Base-by-base conservation (phyloP, 2,888 invertebrate species). In the Drosophila tripunctata region DNA sequence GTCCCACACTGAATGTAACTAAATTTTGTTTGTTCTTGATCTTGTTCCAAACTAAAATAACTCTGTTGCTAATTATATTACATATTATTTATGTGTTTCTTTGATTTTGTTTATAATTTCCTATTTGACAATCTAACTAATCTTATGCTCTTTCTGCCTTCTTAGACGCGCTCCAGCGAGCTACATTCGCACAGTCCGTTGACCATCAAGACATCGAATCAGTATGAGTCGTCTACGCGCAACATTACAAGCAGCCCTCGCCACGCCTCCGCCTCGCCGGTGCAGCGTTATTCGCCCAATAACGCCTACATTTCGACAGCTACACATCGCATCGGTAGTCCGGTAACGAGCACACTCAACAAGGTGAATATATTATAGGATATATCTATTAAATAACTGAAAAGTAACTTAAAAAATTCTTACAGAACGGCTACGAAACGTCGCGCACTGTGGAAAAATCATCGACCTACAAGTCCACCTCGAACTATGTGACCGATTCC, bases 231-330 rank as follows among this genome's bases (percentile, higher is more conserved):
- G 17, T 75, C 88, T 1, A 68, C 90, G 17, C 88, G 91, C 21
- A 90, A 89, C 50, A 47, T 90, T 1, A 88, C 75, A 40, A 67
- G 56, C 58, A 92, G 92, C 67, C 92, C 92, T 2, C 80, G 91
- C 5, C 90, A 89, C 45, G 81, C 88, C 61, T 87, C 91, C 2
- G 85, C 89, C 30, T 92, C 92, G 4, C 92, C 91, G 31, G 81
- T 90, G 50, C 90, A 89, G 36, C 84, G 91, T 10, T 88, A 89
- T 91, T 94, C 90, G 89, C 94, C 85, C 89, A 94, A 90, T 91
- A 93, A 89, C 90, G 93, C 92, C 89, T 94, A 89, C 91, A 92
- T 61, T 90, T 93, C 89, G 89, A 93, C 82, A 75, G 93, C 75
- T 67, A 93, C 78, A 2, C 91, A 91, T 65, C 88, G 91, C 33